phyloP scores from a whole-genome alignment of 2,797 vertebrate genomes.

The Gadopsis bispinosus region DNA sequence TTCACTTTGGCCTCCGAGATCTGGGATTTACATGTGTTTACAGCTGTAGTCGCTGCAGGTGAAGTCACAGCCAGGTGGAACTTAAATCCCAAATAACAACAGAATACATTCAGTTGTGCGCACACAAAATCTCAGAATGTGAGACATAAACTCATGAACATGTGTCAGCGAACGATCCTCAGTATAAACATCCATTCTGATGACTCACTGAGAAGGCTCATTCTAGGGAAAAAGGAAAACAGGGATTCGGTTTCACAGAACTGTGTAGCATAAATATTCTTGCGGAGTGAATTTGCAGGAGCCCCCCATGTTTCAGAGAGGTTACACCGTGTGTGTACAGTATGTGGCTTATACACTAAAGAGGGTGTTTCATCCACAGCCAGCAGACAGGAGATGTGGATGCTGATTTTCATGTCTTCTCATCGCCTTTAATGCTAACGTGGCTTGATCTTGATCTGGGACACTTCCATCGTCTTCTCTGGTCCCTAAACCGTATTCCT shows the following conservation, averaged over 20 bases:
- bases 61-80: neutral
- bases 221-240: constrained; percentile 47
- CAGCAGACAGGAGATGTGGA: constrained; percentile 2
- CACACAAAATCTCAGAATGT: neutral
- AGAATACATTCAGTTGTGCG: neutral
- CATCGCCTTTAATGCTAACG: neutral
- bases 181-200: constrained; percentile 9
- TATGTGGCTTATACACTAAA: constrained; percentile 4
- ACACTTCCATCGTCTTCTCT: neutral
- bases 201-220: constrained; percentile 31
- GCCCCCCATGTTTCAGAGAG: neutral
- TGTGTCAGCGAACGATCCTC: constrained; percentile 12
- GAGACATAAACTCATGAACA: constrained; percentile 11
- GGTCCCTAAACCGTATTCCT: neutral
- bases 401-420: neutral
- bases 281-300: neutral
- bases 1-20: neutral
- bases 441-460: neutral
- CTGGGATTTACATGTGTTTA: constrained; percentile 24
- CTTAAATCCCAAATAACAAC: neutral
- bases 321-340: constrained; percentile 29
- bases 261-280: constrained; percentile 12
- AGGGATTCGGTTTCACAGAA: constrained; percentile 29
- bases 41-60: constrained; percentile 10
- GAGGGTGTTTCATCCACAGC: constrained; percentile 7